Base-by-base conservation (phyloP, 2,113 vertebrate genomes). In the Oreochromis aureus region DNA sequence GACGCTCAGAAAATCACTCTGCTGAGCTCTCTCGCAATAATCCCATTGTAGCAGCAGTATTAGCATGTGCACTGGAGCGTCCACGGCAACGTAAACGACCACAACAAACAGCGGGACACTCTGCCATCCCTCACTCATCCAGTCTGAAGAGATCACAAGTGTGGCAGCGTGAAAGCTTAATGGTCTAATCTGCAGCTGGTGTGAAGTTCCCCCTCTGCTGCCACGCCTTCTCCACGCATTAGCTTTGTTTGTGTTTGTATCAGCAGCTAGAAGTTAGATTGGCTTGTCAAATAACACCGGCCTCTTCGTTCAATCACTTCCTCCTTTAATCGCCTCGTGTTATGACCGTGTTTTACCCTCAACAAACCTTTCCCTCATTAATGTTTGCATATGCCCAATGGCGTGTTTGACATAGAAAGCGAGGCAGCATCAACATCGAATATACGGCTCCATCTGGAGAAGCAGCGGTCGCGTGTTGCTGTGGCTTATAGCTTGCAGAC, bases 11-110 rank as follows among this genome's bases (percentile, higher is more conserved):
- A 41, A 27, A 30, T 79, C 6, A 16, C 73, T 54, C 27, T 4
- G 7, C 86, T 10, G 2, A 84, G 84, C 86, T 84, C 41, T 32
- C 83, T 44, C 34, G 84, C 63, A 61, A 83, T 93, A 91, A 94
- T 93, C 90, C 90, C 48, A 36, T 87, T 91, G 88, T 91, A 81
- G 83, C 66, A 48, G 58, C 83, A 82, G 51, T 41, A 58, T 76
- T 79, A 82, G 79, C 59, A 66, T 56, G 84, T 90, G 80, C 71
- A 18, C 53, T 36, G 87, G 76, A 84, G 87, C 88, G 80, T 84
- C 59, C 83, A 88, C 78, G 39, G 56, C 81, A 41, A 85, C 15
- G 6, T 86, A 81, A 86, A 85, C 79, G 82, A 86, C 22, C 41
- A 58, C 79, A 92, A 86, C 80, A 90, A 86, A 79, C 89, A 91